phyloP scores from a whole-genome alignment of 2,888 invertebrate species.

The Aphidoletes aphidimyza region DNA sequence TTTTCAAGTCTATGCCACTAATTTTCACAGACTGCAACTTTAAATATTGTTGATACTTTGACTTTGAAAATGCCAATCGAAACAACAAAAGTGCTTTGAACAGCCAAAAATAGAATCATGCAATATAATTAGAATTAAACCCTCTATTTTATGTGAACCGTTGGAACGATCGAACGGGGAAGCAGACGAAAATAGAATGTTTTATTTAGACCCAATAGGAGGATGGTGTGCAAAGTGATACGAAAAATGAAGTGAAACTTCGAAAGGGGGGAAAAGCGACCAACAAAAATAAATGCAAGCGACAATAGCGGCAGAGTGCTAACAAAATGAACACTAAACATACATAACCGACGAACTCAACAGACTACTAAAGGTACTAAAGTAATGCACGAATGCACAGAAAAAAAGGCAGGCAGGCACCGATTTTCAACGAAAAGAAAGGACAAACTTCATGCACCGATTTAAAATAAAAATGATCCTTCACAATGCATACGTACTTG shows the following conservation, averaged over 20 bases:
- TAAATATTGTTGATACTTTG: too few relatives aligned
- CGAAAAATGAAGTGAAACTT: not conserved
- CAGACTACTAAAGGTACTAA: not conserved
- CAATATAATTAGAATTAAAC: too few relatives aligned
- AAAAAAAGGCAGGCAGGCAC: not conserved
- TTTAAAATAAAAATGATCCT: slow-evolving; percentile 39
- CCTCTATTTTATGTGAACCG: too few relatives aligned
- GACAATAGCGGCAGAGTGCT: slow-evolving; percentile 32
- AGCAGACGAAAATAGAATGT: slow-evolving; percentile 12
- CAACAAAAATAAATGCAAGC: not conserved
- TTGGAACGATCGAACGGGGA: too few relatives aligned
- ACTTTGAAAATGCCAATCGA: too few relatives aligned
- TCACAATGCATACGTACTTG: slow-evolving; percentile 49
- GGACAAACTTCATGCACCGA: slow-evolving; percentile 33
- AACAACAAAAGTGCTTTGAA: too few relatives aligned
- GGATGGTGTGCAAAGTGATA: slow-evolving; percentile 7
- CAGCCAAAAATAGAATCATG: too few relatives aligned
- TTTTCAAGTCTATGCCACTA: too few relatives aligned
- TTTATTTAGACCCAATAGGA: not conserved
- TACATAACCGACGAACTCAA: not conserved
- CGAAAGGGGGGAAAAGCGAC: not conserved
- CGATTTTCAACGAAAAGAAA: too few relatives aligned
- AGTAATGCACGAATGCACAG: not conserved
- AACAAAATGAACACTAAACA: slow-evolving; percentile 11
- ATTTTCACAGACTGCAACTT: too few relatives aligned